phyloP scores from a whole-genome alignment of 2,113 vertebrate genomes.

The Paradisaea rubra region DNA sequence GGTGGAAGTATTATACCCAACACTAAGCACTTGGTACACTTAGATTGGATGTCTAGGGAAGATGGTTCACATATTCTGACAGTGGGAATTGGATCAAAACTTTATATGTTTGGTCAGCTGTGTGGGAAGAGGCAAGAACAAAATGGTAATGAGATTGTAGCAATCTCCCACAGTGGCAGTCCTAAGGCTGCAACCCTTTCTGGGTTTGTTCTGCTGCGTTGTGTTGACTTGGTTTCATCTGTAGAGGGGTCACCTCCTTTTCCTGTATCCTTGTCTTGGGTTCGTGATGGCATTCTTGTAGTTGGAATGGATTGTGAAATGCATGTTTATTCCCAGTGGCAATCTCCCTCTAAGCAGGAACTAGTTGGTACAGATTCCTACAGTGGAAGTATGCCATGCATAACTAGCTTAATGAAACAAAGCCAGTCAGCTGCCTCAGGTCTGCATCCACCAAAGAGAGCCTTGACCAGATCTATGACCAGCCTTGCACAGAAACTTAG shows the following conservation, averaged over 20 bases:
- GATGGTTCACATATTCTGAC: conserved; percentile 95
- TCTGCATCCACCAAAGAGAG: conserved; percentile 77
- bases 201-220: conserved; percentile 84
- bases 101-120: conserved; percentile 90
- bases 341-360: conserved; percentile 77
- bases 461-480: conserved; percentile 88
- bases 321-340: conserved; percentile 98
- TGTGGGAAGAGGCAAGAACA: conserved; percentile 86
- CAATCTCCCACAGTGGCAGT: conserved; percentile 63
- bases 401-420: conserved; percentile 80
- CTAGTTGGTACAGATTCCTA: conserved; percentile 59
- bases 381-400: conserved; percentile 78
- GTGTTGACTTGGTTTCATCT: conserved; percentile 89
- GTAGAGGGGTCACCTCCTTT: conserved; percentile 89
- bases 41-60: conserved; percentile 98
- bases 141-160: conserved; percentile 72
- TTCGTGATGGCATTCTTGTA: conserved; percentile 94
- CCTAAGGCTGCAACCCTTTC: conserved; percentile 68
- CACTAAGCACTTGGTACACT: conserved; percentile 81
- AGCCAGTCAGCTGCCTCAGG: conserved; percentile 74
- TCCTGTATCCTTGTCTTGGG: conserved; percentile 95
- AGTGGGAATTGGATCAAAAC: conserved; percentile 90
- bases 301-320: conserved; percentile 99
- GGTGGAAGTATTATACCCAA: conserved; percentile 56
- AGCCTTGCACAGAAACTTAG: conserved; percentile 96